Evolutionary conservation across 2,888 invertebrate genomes (phyloP), one percentile per base, ranked within the genome.

Genomic region (Agriotes lineatus): DNA sequence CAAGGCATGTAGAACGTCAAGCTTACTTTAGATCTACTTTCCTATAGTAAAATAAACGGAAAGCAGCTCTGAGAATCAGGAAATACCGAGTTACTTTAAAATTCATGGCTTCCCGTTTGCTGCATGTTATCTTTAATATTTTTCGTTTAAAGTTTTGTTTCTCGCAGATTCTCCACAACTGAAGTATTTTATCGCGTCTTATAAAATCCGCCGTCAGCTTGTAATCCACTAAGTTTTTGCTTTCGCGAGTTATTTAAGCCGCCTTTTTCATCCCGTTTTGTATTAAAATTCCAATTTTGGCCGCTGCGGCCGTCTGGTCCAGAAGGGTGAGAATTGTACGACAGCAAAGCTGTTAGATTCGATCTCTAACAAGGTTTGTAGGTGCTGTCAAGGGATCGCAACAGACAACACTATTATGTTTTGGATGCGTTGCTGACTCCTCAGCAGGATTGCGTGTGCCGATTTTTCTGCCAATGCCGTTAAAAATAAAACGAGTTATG

Each of bases 351-450:
- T 18, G 33, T 12, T 14, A 14, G 33, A 42, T 42, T 37, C 57
- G 39, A 60, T 45, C 59, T 60, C 33, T 60, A 60, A 60, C 59
- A 60, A 44, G 45, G 45, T 60, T 60, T 45, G 30, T 48, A 60
- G 59, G 33, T 45, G 48, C 59, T 35, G 59, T 60, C 59, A 60
- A 19, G 59, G 59, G 59, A 60, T 30, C 48, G 12, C 59, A 48
- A 12, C 48, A 60, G 59, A 60, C 45, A 60, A 60, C 59, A 48
- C 48, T 60, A 60, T 60, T 60, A 60, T 48, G 33, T 45, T 58
- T 48, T 60, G 45, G 59, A 30, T 35, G n/a, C 14, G 16, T 16
- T 48, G 58, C 33, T 18, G 59, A 60, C 59, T 60, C 44, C 52
- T 12, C 5, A 33, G 48, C 12, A 22, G 20, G 48, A n/a, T n/a